These are phyloP conservation scores for Eupithecia insigniata DNA, from an alignment of 2,888 invertebrate genomes.

Conservation along the genomic window DNA sequence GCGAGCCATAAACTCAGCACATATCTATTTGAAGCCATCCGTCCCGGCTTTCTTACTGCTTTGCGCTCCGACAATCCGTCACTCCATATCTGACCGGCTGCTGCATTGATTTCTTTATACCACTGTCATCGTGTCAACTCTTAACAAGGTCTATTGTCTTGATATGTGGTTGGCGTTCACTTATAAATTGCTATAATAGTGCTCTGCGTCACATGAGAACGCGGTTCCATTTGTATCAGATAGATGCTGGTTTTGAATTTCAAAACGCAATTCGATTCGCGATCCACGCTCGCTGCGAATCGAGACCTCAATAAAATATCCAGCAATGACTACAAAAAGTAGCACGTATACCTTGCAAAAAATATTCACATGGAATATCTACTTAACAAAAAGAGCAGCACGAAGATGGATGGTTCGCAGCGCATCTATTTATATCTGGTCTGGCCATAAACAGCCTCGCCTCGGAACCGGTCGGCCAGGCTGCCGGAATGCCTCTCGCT, in stretches of 20 bases:
- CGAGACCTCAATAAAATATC: conserved; percentile 31
- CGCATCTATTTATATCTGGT: conserved; percentile 81
- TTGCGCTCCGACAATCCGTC: conserved; percentile 57
- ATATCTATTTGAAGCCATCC: conserved; percentile 61
- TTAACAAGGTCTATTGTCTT: conserved; percentile 68
- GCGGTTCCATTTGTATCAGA: conserved; percentile 54
- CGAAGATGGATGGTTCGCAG: conserved; percentile 76
- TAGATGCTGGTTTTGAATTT: conserved; percentile 25
- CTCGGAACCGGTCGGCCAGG: conserved; percentile 76
- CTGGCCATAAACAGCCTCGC: conserved; percentile 76
- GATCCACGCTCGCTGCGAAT: conserved; percentile 20
- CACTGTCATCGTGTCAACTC: conserved; percentile 58
- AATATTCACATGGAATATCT: conserved; percentile 43
- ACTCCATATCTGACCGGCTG: conserved; percentile 59
- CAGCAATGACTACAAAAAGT: conserved; percentile 34
- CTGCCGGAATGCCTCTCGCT: conserved; percentile 77
- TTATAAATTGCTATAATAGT: conserved; percentile 60
- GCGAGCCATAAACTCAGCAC: conserved; percentile 60
- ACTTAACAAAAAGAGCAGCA: conserved; percentile 65
- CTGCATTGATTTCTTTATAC: conserved; percentile 67
- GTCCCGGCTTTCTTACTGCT: conserved; percentile 54
- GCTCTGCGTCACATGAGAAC: conserved; percentile 54
- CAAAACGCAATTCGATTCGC: conserved; percentile 23
- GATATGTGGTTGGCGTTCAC: conserved; percentile 52
- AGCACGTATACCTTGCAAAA: conserved; percentile 37